Conservation (phyloP, 1,140 invertebrate genomes). For the Ceratosolen fusciceps region DNA sequence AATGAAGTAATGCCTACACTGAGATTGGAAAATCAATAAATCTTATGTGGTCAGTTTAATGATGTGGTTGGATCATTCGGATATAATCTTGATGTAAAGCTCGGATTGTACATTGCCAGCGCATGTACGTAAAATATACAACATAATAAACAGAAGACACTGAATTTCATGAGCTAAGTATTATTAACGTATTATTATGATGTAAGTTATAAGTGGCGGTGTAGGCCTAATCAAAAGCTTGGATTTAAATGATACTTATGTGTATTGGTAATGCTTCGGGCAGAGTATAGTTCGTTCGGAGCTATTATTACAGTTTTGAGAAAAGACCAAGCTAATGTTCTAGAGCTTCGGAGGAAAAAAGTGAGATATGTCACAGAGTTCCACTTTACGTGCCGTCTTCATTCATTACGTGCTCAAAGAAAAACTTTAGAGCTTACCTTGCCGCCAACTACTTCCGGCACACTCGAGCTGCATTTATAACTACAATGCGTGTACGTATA, state of each 20-base stretch:
- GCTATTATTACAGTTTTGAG: neutral
- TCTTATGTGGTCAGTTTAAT: neutral
- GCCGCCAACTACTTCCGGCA: conserved; percentile 6
- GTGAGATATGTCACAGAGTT: neutral
- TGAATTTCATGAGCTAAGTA: neutral
- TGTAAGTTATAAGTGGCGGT: too few species aligned
- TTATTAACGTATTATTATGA: too few species aligned
- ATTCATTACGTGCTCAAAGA: neutral
- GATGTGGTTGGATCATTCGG: neutral
- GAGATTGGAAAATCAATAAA: conserved; percentile 12
- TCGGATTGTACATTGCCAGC: neutral
- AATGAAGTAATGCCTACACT: neutral
- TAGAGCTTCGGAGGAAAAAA: neutral
- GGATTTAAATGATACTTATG: neutral
- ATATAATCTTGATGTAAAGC: neutral
- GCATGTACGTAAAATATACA: too few species aligned
- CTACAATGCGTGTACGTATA: neutral
- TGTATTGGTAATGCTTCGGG: neutral
- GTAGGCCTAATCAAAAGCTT: too few species aligned
- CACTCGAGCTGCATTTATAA: neutral
- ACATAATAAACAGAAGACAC: neutral
- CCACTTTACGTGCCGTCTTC: conserved; percentile 13
- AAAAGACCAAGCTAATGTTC: too few species aligned
- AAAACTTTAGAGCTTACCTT: conserved; percentile 30
- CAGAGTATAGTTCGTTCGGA: neutral